Percentiles rank a stretch among this genome's conserved stretches.
phyloP scores from a whole-genome alignment of 2,113 vertebrate genomes.

The Orycteropus afer region DNA sequence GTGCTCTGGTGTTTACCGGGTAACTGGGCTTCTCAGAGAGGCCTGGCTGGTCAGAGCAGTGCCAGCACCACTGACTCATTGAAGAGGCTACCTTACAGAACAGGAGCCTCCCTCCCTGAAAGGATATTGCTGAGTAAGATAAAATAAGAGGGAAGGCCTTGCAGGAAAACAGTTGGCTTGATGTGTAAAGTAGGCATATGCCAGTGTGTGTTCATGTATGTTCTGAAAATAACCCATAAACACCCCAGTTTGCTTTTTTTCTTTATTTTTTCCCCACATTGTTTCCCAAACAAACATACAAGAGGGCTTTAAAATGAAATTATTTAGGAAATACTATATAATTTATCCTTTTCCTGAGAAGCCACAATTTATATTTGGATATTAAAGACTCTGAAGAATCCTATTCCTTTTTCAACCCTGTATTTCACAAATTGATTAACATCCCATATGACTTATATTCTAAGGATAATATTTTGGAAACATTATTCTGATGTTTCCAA shows the following conservation, averaged over 20 bases:
- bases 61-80: background rate
- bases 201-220: background rate
- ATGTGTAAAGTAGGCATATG: background rate
- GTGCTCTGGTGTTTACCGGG: background rate
- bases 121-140: background rate
- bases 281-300: background rate
- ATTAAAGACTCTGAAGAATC: background rate
- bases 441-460: background rate
- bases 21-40: background rate
- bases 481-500: constrained; percentile 28
- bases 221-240: background rate
- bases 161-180: background rate
- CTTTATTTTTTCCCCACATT: background rate
- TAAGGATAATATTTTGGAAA: constrained; percentile 28
- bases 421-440: background rate
- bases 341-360: background rate
- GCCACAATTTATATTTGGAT: background rate
- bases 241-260: background rate
- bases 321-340: background rate
- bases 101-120: background rate
- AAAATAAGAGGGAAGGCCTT: background rate
- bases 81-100: background rate
- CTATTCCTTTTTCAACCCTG: constrained; percentile 12
- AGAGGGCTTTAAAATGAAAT: constrained; percentile 27
- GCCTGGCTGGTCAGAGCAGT: background rate